These are phyloP conservation scores for Drosophila seguyi DNA, from an alignment of 1,140 invertebrate genomes.

Conservation along the genomic window DNA sequence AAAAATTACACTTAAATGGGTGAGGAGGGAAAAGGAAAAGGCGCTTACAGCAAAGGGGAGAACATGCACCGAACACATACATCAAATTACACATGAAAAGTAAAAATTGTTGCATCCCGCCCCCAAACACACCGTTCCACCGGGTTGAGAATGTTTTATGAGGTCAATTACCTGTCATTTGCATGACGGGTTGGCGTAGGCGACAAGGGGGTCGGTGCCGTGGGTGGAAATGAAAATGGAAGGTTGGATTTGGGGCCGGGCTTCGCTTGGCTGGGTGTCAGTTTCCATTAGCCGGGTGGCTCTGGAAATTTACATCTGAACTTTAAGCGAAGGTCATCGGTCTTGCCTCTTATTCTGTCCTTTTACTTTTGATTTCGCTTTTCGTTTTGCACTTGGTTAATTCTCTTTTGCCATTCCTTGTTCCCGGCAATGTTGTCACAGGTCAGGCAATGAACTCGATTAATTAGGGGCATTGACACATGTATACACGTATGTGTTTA, in stretches of 20 bases:
- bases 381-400: slow-evolving; percentile 32
- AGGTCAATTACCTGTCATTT: slow-evolving; percentile 83
- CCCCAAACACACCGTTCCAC: slow-evolving; percentile 9
- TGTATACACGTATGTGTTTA: slow-evolving; percentile 1
- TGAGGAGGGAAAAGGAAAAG: slow-evolving; percentile 38
- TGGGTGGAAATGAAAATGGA: slow-evolving; percentile 23
- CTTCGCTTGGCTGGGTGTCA: slow-evolving; percentile 59
- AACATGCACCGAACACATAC: slow-evolving; percentile 45
- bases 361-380: slow-evolving; percentile 54
- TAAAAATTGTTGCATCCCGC: slow-evolving; percentile 77
- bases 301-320: slow-evolving; percentile 54
- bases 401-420: slow-evolving; percentile 34
- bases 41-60: slow-evolving; percentile 15
- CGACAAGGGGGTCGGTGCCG: slow-evolving; percentile 9
- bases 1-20: slow-evolving; percentile 76
- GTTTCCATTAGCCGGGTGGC: slow-evolving; percentile 47
- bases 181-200: slow-evolving; percentile 61
- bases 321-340: slow-evolving; percentile 77
- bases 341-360: slow-evolving; percentile 32
- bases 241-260: slow-evolving; percentile 22
- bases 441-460: slow-evolving; percentile 78
- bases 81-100: slow-evolving; percentile 74
- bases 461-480: slow-evolving; percentile 76
- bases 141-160: slow-evolving; percentile 59
- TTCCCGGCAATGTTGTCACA: slow-evolving; percentile 24